Evolutionary conservation across 2,113 vertebrate genomes (phyloP), one percentile per base, ranked within the genome.

Genomic region (Pseudorectes ferrugineus): DNA sequence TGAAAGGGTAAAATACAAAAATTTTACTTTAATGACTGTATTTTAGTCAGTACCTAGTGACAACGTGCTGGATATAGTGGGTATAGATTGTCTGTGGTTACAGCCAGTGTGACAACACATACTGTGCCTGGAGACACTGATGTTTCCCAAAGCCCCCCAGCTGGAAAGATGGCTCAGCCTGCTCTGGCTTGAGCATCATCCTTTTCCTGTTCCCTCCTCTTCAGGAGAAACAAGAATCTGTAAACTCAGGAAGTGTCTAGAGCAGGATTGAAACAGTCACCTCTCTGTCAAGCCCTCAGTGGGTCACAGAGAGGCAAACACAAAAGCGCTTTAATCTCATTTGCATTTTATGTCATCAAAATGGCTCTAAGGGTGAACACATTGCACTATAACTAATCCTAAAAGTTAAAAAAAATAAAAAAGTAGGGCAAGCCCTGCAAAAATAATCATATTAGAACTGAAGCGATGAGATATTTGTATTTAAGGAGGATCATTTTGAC

Each of bases 361-460:
- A 93, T 75, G 15, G 26, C 68, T 85, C 40, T 45, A 81, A 52
- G 71, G 36, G 25, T 87, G 81, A 94, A 85, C 8, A 61, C 31
- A 79, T 29, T 78, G 42, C 25, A 61, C 48, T 81, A 43, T 52
- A 92, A 82, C 35, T 92, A 90, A 93, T 82, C 66, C n/a, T 49
- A 61, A 48, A 79, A 84, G 21, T 65, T 33, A 5, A 40, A 70
- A 57, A 62, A 72, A 42, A 21, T 18, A 58, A 70, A 75, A 54
- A 58, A 73, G 63, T 91, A 87, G 73, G 77, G 55, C 77, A 95
- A 96, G 31, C 40, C 71, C 46, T 80, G 55, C 14, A 94, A 93
- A 93, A 92, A 76, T 89, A 89, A 95, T 93, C 89, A 63, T 62
- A 92, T 76, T 95, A 93, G 55, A 83, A 49, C 38, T 40, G 78